A percentile compares a stretch with the other conserved stretches of the same genome.
Conservation (phyloP, 2,888 invertebrate genomes). For the Brenthis daphne region DNA sequence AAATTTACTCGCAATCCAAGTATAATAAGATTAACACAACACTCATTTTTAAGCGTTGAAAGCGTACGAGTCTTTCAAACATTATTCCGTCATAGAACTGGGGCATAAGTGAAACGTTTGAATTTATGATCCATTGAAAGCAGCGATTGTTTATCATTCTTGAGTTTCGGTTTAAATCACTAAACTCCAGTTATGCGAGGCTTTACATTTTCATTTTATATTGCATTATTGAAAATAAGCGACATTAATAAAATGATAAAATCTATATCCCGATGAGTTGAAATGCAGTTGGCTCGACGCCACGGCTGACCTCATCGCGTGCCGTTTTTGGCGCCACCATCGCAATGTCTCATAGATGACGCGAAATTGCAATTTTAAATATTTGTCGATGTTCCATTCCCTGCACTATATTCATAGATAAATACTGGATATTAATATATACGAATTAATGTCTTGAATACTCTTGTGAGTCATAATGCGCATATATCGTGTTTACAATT, state of each 20-base stretch:
- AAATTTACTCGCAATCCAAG: constrained; percentile 52
- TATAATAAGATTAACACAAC: constrained; percentile 23
- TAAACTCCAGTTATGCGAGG: constrained; percentile 12
- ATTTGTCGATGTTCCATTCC: constrained; percentile 30
- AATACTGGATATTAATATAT: constrained; percentile 37
- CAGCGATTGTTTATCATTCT: constrained; percentile 25
- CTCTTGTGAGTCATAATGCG: constrained; percentile 38
- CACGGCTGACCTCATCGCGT: constrained; percentile 70
- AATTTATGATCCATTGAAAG: constrained; percentile 29
- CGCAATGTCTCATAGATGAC: constrained; percentile 66
- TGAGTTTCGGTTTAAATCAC: constrained; percentile 13
- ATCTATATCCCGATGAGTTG: constrained; percentile 7
- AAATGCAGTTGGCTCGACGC: constrained; percentile 29
- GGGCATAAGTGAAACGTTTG: constrained; percentile 17
- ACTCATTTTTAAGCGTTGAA: constrained; percentile 25
- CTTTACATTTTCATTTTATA: neutral
- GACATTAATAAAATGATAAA: constrained; percentile 22
- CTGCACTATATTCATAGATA: constrained; percentile 35
- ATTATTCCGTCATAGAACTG: constrained; percentile 27
- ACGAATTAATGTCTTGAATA: constrained; percentile 41
- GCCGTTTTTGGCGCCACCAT: constrained; percentile 75
- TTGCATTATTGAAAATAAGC: neutral
- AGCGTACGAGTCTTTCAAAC: constrained; percentile 19
- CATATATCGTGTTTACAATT: constrained; percentile 37
- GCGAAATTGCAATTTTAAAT: constrained; percentile 56